Evolutionary conservation across 2,888 invertebrate genomes (phyloP), one percentile per base, ranked within the genome.

Genomic region (Sycophila texana): DNA sequence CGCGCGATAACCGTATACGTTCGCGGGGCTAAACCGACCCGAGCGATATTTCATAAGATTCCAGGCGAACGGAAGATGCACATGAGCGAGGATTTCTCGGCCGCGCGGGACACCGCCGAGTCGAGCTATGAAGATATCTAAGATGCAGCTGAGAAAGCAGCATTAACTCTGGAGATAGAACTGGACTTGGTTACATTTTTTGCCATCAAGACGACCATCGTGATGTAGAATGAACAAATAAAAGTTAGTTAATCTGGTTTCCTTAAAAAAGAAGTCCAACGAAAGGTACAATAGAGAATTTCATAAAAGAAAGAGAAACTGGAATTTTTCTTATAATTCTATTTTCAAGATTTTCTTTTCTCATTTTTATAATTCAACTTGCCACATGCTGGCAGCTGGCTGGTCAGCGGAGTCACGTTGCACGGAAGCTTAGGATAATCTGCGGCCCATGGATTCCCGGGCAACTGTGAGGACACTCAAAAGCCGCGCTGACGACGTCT

Each of bases 21-120:
- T 83, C 82, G 71, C 82, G 84, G 84, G 85, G 85, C 88, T 89
- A 86, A 88, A 88, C 88, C 88, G 89, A 13, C 13, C 20, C 86
- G 86, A 83, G 84, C 86, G 84, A 88, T 87, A 87, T 86, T 88
- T 88, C 86, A 86, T 86, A 51, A n/a, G 26, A 68, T 77, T 65
- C 65, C 60, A 16, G 22, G 75, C 49, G 57, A 71, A 49, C 77
- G 63, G 71, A 70, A 70, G 10, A 51, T 51, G 51, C 1, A 1
- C 51, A 51, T 14, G 51, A 14, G 51, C 51, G 51, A 14, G 51
- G 26, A 26, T 26, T 26, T 26, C 26, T 26, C 51, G 51, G 14
- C 14, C 51, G 51, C 51, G 51, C 51, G 16, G 51, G n/a, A n/a
- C 13, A 30, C 30, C 30, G 7, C 30, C 39, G 39, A 39, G 39